A percentile compares a stretch with the other conserved stretches of the same genome.
phyloP scores from a whole-genome alignment of 1,140 invertebrate species.

The Psilanteris sp. region DNA sequence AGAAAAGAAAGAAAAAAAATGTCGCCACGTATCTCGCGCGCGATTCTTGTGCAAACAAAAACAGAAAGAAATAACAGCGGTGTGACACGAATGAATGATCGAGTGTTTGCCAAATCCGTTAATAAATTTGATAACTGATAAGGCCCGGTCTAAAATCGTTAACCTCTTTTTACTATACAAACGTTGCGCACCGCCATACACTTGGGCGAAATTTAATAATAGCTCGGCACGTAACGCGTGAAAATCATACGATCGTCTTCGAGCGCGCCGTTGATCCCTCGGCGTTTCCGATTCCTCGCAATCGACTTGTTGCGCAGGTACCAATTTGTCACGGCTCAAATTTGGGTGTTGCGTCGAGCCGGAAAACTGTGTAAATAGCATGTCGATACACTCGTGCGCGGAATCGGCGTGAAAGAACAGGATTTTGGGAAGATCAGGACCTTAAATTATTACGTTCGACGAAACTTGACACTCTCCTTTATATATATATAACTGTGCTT shows the following conservation, averaged over 20 bases:
- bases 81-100: conserved; percentile 55
- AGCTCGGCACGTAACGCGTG: conserved; percentile 33
- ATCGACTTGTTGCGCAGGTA: conserved; percentile 16
- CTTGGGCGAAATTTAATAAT: conserved; percentile 48
- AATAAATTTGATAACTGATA: conserved; percentile 59
- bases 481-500: too few species aligned
- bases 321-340: too few species aligned
- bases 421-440: too few species aligned
- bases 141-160: conserved; percentile 53
- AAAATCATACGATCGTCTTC: conserved; percentile 41
- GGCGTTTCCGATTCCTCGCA: conserved; percentile 12
- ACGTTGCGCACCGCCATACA: conserved; percentile 21
- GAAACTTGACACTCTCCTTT: too few species aligned
- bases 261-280: conserved; percentile 13
- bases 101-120: conserved; percentile 60
- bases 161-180: conserved; percentile 57
- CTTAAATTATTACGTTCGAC: too few species aligned
- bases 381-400: too few species aligned
- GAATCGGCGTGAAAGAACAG: too few species aligned
- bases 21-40: conserved; percentile 50
- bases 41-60: conserved; percentile 62
- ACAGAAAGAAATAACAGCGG: conserved; percentile 62
- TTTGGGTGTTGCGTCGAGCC: too few species aligned
- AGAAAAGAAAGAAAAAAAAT: conserved; percentile 46
- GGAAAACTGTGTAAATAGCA: too few species aligned